Conservation (phyloP, 2,113 vertebrate genomes). For the Panurus biarmicus region DNA sequence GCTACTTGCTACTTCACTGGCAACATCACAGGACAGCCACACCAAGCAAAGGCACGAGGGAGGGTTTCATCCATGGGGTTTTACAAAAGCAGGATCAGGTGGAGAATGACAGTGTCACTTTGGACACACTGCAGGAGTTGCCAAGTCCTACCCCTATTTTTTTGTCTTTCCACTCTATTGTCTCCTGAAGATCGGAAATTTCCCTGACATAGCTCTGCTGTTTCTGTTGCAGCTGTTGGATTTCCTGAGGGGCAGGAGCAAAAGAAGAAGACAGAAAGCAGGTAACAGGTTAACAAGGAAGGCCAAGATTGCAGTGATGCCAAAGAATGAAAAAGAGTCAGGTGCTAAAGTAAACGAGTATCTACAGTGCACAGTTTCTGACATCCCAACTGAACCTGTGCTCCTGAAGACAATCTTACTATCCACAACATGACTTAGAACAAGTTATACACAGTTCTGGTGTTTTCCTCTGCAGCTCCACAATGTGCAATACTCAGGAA, state of each 20-base stretch:
- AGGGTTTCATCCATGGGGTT: neutral
- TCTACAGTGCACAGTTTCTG: neutral
- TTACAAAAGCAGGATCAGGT: neutral
- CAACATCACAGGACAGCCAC: neutral
- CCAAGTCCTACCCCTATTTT: conserved; percentile 83
- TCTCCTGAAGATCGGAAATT: conserved; percentile 89
- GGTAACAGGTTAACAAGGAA: conserved; percentile 25
- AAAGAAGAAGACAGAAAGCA: conserved; percentile 59
- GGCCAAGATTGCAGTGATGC: neutral
- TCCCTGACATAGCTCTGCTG: conserved; percentile 84
- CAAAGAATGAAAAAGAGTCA: conserved; percentile 20
- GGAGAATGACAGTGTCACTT: neutral
- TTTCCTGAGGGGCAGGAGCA: conserved; percentile 73
- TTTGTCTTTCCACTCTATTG: conserved; percentile 96
- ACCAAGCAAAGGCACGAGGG: neutral
- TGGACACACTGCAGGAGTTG: neutral
- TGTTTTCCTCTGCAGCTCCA: neutral
- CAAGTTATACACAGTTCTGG: neutral
- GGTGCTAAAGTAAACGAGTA: neutral
- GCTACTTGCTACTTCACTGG: neutral
- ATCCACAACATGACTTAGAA: neutral
- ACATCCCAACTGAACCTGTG: neutral
- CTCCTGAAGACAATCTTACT: neutral
- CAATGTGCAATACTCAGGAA: neutral
- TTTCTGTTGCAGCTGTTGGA: conserved; percentile 83